phyloP scores from a whole-genome alignment of 2,888 invertebrate species.

The Strigamia maritima region DNA sequence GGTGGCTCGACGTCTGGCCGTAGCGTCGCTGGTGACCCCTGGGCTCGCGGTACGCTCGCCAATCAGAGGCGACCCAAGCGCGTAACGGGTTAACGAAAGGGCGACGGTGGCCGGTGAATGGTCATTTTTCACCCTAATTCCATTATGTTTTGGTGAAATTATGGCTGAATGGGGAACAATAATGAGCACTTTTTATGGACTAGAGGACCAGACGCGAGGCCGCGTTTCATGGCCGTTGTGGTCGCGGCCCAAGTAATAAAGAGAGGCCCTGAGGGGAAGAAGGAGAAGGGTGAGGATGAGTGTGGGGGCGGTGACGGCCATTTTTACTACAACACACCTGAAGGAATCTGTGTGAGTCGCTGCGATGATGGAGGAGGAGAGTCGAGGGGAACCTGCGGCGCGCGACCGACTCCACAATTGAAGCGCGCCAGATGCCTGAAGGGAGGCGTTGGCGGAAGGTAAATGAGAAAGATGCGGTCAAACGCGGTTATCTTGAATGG shows the following conservation, averaged over 20 bases:
- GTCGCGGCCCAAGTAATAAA: conserved; percentile 37
- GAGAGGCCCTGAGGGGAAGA: conserved; percentile 33
- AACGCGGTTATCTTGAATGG: conserved; percentile 25
- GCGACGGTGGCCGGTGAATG: conserved; percentile 36
- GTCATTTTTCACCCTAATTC: conserved; percentile 40
- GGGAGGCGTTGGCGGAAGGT: conserved; percentile 26
- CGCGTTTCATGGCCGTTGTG: conserved; percentile 37
- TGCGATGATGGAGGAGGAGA: conserved; percentile 14
- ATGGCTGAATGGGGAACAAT: conserved; percentile 38
- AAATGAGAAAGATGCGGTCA: conserved; percentile 29
- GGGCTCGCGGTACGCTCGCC: conserved; percentile 24
- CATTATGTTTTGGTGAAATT: conserved; percentile 40
- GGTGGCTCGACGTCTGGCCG: background rate
- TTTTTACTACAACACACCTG: conserved; percentile 34
- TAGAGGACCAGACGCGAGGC: conserved; percentile 28
- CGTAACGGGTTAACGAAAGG: conserved; percentile 36
- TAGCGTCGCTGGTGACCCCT: conserved; percentile 2
- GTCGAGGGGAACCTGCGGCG: conserved; percentile 21
- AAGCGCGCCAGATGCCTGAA: conserved; percentile 24
- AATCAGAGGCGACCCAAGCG: conserved; percentile 26
- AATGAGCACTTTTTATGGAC: conserved; percentile 38
- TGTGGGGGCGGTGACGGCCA: conserved; percentile 27
- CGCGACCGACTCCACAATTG: conserved; percentile 18
- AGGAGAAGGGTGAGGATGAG: background rate
- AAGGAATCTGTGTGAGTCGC: conserved; percentile 26